Evolutionary conservation across 2,888 invertebrate species (phyloP).

Genomic region (Lasius platythorax): DNA sequence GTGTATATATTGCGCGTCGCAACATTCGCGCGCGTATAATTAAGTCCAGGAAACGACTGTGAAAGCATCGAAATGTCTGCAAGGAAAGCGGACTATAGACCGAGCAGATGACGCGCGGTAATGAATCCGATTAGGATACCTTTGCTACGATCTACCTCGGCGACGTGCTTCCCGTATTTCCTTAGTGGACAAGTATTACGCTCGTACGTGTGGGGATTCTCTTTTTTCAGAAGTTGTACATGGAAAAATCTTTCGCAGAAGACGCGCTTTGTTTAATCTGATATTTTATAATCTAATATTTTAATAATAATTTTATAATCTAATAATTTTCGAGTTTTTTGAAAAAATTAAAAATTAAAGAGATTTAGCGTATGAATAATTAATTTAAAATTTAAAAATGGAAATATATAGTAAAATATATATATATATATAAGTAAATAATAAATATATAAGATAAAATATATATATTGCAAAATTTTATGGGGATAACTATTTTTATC

Average conservation of each 20-base stretch:
- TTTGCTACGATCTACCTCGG: slow-evolving; percentile 28
- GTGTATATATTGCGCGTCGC: slow-evolving; percentile 4
- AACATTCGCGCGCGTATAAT: slow-evolving; percentile 43
- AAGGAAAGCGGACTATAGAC: slow-evolving; percentile 49
- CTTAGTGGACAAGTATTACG: slow-evolving; percentile 7
- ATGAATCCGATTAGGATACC: slow-evolving; percentile 54
- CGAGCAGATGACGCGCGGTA: slow-evolving; percentile 52
- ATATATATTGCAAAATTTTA: neutral
- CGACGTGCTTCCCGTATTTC: neutral
- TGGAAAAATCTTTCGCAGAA: neutral
- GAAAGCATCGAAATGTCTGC: slow-evolving; percentile 56
- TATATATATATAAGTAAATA: too few relatives aligned
- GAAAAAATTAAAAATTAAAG: neutral
- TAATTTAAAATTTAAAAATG: neutral
- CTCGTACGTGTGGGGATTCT: neutral
- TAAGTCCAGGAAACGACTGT: slow-evolving; percentile 54
- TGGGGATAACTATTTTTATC: too few relatives aligned
- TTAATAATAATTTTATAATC: too few relatives aligned
- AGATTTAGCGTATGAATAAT: neutral
- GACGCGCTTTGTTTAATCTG: neutral
- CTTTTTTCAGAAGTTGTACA: neutral
- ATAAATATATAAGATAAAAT: neutral
- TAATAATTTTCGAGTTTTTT: neutral
- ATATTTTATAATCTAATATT: neutral
- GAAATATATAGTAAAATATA: neutral